These are phyloP conservation scores for Amphipyra berbera DNA, from an alignment of 2,888 invertebrate genomes.

Conservation along the genomic window DNA sequence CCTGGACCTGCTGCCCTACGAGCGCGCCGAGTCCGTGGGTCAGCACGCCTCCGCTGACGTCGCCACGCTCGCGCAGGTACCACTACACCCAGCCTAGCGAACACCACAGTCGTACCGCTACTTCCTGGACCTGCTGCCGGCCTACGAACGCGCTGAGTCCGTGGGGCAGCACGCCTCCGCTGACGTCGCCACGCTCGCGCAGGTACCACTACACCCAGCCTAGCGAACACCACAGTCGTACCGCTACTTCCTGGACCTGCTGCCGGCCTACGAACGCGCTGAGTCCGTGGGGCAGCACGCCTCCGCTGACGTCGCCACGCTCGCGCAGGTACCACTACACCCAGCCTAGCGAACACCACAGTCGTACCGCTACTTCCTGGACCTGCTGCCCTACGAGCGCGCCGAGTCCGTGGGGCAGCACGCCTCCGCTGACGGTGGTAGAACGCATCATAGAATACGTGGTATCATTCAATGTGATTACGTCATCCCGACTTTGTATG, in stretches of 20 bases:
- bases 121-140: constrained; percentile 90
- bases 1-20: constrained; percentile 91
- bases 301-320: constrained; percentile 96
- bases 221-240: too few species aligned
- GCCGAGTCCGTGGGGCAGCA: constrained; percentile 97
- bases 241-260: constrained; percentile 70
- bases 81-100: neutral
- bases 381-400: constrained; percentile 93
- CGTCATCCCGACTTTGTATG: too few species aligned
- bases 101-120: too few species aligned
- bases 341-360: too few species aligned
- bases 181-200: constrained; percentile 95
- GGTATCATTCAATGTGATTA: too few species aligned
- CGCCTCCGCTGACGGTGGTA: constrained; percentile 97
- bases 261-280: constrained; percentile 94
- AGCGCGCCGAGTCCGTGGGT: constrained; percentile 96
- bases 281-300: constrained; percentile 97
- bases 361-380: too few species aligned
- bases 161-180: constrained; percentile 97
- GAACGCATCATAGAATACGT: too few species aligned
- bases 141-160: constrained; percentile 95
- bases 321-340: constrained; percentile 95
- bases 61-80: constrained; percentile 95
- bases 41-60: constrained; percentile 98
- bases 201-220: constrained; percentile 84